A percentile compares a stretch with the other conserved stretches of the same genome.
These are phyloP conservation scores for Oscheius onirici DNA, from an alignment of 2,888 invertebrate genomes.

Conservation along the genomic window DNA sequence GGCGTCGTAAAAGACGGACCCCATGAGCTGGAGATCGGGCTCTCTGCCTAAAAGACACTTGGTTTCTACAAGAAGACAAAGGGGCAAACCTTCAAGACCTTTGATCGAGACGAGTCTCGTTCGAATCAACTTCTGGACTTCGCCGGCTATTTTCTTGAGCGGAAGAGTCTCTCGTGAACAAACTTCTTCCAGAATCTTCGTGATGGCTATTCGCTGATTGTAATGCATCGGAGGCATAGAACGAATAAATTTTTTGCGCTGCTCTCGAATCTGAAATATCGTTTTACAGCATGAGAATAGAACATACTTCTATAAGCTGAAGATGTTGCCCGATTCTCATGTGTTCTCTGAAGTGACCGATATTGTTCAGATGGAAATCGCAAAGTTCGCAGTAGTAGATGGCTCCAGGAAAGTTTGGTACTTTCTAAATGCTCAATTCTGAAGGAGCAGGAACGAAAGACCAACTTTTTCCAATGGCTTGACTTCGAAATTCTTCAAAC, in stretches of 20 bases:
- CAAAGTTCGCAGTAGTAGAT: conserved; percentile 47
- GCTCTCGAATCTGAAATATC: not conserved
- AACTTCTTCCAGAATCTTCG: not conserved
- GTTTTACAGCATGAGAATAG: not conserved
- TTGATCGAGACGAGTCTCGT: not conserved
- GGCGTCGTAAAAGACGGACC: not conserved
- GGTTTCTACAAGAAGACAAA: not conserved
- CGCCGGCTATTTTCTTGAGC: not conserved
- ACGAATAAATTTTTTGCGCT: not conserved
- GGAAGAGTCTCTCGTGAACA: not conserved
- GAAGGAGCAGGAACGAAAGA: not conserved
- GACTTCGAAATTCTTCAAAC: conserved; percentile 10
- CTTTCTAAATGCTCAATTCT: conserved; percentile 19
- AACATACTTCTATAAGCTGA: not conserved
- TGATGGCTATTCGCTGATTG: not conserved
- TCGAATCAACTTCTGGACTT: not conserved
- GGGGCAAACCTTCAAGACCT: not conserved
- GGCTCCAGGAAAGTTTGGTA: conserved; percentile 42
- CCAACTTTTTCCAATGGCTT: not conserved
- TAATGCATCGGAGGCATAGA: not conserved
- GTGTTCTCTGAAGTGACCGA: conserved; percentile 41
- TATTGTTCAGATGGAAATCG: conserved; percentile 43
- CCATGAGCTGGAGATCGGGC: not conserved
- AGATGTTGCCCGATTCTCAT: conserved; percentile 18
- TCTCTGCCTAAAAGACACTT: not conserved